Percentiles rank a stretch among this genome's conserved stretches.
Conservation (phyloP, 2,888 invertebrate genomes). For the Lumbricus terrestris region DNA sequence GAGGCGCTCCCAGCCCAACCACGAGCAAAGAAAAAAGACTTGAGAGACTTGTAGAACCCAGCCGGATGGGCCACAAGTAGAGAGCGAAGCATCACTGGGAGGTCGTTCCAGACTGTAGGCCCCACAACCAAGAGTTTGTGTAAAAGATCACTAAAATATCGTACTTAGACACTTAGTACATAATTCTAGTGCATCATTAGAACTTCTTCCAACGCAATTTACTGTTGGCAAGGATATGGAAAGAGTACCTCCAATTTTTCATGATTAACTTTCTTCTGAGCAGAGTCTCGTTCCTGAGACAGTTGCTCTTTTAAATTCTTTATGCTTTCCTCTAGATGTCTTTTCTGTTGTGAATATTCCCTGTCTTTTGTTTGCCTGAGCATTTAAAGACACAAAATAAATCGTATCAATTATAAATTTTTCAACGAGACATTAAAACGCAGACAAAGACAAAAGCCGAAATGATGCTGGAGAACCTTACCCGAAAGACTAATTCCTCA, state of each 20-base stretch:
- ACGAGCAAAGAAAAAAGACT: no score
- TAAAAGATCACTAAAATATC: no score
- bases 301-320: background rate
- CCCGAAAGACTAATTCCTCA: background rate
- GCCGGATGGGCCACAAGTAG: no score
- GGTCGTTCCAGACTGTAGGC: no score
- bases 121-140: no score
- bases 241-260: background rate
- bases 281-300: background rate
- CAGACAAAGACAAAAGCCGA: background rate
- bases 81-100: no score
- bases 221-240: background rate
- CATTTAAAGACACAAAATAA: background rate
- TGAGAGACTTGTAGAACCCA: no score
- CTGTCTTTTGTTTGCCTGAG: background rate
- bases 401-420: background rate
- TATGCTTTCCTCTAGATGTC: background rate
- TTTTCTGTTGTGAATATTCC: background rate
- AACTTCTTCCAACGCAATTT: background rate
- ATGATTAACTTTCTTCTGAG: background rate
- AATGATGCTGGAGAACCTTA: background rate
- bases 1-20: no score
- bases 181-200: background rate
- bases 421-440: background rate
- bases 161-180: background rate